Conservation (phyloP, 2,113 vertebrate genomes). For the Platichthys stellatus region DNA sequence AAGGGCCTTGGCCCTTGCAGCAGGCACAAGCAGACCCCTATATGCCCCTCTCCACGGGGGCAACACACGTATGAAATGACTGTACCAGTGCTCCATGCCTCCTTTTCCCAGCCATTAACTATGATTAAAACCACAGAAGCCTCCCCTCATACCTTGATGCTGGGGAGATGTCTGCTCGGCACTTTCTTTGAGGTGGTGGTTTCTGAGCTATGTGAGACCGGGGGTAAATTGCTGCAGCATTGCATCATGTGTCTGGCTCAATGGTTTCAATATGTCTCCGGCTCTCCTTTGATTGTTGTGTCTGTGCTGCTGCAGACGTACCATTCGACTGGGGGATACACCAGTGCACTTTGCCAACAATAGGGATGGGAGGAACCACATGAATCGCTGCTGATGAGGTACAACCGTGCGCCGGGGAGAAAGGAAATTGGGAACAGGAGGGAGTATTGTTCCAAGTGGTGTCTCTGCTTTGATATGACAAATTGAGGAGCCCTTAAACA, state of each 20-base stretch:
- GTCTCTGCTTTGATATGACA: conserved; percentile 80
- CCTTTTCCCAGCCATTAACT: conserved; percentile 55
- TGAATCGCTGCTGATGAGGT: conserved; percentile 75
- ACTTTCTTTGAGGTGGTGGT: conserved; percentile 58
- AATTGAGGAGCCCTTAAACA: conserved; percentile 75
- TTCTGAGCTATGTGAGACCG: conserved; percentile 54
- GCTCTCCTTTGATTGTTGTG: conserved; percentile 77
- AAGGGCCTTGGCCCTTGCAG: conserved; percentile 73
- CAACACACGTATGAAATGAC: conserved; percentile 60
- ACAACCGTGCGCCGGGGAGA: conserved; percentile 66
- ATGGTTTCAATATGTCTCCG: conserved; percentile 80
- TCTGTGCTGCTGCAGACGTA: conserved; percentile 69
- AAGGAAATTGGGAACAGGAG: conserved; percentile 80
- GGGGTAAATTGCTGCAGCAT: conserved; percentile 77
- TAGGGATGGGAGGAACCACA: conserved; percentile 79
- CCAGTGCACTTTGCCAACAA: conserved; percentile 66
- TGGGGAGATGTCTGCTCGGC: conserved; percentile 36
- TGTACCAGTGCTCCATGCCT: conserved; percentile 36
- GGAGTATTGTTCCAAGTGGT: conserved; percentile 62
- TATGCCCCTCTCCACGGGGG: conserved; percentile 56
- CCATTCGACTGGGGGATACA: conserved; percentile 45
- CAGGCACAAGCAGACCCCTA: conserved; percentile 69
- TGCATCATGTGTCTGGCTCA: conserved; percentile 81
- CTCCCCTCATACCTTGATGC: conserved; percentile 57
- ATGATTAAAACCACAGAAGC: conserved; percentile 72